Evolutionary conservation across 1,140 invertebrate genomes (phyloP), one percentile per base, ranked within the genome.

Genomic region (Ceratina japonica): DNA sequence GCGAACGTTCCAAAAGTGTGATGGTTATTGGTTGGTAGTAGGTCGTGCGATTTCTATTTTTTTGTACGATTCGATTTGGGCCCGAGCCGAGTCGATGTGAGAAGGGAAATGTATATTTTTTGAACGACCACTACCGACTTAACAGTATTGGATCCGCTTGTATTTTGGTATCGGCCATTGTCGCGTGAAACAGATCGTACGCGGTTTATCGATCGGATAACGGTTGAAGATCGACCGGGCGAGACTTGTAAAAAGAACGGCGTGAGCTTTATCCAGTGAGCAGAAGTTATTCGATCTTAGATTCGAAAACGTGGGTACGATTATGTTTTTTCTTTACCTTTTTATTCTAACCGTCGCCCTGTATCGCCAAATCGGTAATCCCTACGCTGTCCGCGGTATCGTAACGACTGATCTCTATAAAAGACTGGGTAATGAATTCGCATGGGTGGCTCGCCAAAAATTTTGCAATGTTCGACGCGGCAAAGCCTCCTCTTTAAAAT

Each of bases 81-180:
- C 10, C 10, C 37, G 10, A 44, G 37, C 5, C 37, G 10, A 44
- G 10, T 44, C 37, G 37, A 44, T 8, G 10, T 44, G 37, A 44
- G 37, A 2, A 2, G 31, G 15, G 0, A 18, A 15, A 64, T 7
- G 44, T 59, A 56, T 24, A 58, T 22, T 15, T 63, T 1, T 59
- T 0, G 15, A 66, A 13, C 18, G n/a, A 62, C 10, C 51, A 68
- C 59, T n/a, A 71, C n/a, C 75, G 31, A 20, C 51, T 52, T 64
- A 63, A 58, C 75, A 76, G 75, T 76, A 76, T 76, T 76, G 75
- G 56, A 49, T 52, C 58, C 24, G 20, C 65, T 20, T 24, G 58
- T 22, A 44, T 24, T 62, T 71, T 44, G 68, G 20, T 52, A 54
- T 44, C 68, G 58, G 44, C 58, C 44, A 70, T 70, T 52, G 15